These are phyloP conservation scores for Meghimatium bilineatum DNA, from an alignment of 2,888 invertebrate genomes.

Conservation along the genomic window DNA sequence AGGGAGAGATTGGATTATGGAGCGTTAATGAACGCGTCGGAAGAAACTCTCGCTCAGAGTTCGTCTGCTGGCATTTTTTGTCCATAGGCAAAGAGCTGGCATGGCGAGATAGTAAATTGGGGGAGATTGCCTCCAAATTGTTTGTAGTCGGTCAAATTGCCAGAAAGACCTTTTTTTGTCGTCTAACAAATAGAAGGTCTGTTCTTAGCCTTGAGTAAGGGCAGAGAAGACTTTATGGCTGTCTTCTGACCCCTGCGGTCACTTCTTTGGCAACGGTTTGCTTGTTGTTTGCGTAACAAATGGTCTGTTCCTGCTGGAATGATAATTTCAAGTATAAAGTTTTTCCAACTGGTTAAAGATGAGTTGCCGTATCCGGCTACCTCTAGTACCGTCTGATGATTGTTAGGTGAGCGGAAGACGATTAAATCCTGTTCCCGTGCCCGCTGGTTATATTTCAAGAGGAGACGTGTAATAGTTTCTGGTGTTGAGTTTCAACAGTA, in stretches of 20 bases:
- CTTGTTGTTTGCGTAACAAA: neutral
- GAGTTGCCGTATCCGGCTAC: neutral
- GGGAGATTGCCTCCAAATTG: constrained; percentile 34
- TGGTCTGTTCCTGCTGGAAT: neutral
- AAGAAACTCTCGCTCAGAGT: constrained; percentile 4
- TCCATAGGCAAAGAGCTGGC: constrained; percentile 16
- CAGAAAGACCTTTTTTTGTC: neutral
- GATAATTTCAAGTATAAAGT: neutral
- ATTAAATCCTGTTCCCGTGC: neutral
- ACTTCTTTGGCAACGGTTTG: neutral
- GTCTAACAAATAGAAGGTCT: constrained; percentile 5
- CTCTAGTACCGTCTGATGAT: neutral
- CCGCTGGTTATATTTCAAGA: neutral
- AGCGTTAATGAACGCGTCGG: constrained; percentile 27
- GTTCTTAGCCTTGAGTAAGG: neutral
- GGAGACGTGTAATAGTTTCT: too few relatives aligned
- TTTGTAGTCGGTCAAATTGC: constrained; percentile 29
- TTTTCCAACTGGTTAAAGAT: neutral
- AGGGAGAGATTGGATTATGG: constrained; percentile 21
- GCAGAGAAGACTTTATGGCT: neutral
- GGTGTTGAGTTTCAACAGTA: too few relatives aligned
- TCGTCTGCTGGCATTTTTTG: constrained; percentile 1
- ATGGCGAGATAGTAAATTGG: constrained; percentile 30
- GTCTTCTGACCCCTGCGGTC: neutral
- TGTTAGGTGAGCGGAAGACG: neutral